These are phyloP conservation scores for Brotula barbata DNA, from an alignment of 2,797 vertebrate genomes.

Conservation along the genomic window DNA sequence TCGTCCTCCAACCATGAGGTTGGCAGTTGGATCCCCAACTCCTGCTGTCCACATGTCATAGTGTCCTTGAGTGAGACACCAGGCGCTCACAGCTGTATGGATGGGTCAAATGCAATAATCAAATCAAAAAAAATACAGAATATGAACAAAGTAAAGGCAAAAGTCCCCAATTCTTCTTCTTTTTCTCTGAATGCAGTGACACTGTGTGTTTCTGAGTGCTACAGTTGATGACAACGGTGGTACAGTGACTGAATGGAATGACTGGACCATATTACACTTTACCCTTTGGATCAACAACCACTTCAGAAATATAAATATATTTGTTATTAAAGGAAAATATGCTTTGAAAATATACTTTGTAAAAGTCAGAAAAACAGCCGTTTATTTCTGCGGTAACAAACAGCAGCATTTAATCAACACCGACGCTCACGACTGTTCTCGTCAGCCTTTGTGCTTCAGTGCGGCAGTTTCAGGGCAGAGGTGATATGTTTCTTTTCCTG, in stretches of 20 bases:
- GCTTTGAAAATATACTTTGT: constrained; percentile 53
- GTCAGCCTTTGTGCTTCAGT: constrained; percentile 58
- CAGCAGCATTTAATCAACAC: constrained; percentile 59
- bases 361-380: constrained; percentile 61
- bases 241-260: constrained; percentile 25
- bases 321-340: constrained; percentile 37
- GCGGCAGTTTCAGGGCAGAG: constrained; percentile 67
- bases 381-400: constrained; percentile 55
- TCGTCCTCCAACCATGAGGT: no score
- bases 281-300: constrained; percentile 26
- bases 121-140: no score
- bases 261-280: constrained; percentile 12
- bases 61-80: no score
- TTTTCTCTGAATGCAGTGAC: constrained; percentile 37
- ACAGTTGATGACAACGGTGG: constrained; percentile 37
- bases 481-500: constrained; percentile 66
- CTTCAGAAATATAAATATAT: constrained; percentile 42
- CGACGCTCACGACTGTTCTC: constrained; percentile 45
- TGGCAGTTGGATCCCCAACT: no score
- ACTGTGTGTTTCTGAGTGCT: constrained; percentile 45
- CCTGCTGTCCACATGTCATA: no score
- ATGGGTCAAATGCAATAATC: no score
- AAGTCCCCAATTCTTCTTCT: no score
- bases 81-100: no score
- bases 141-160: no score